Percentiles rank a stretch among this genome's conserved stretches.
phyloP scores from a whole-genome alignment of 1,140 invertebrate species.

The Camponotus pennsylvanicus region DNA sequence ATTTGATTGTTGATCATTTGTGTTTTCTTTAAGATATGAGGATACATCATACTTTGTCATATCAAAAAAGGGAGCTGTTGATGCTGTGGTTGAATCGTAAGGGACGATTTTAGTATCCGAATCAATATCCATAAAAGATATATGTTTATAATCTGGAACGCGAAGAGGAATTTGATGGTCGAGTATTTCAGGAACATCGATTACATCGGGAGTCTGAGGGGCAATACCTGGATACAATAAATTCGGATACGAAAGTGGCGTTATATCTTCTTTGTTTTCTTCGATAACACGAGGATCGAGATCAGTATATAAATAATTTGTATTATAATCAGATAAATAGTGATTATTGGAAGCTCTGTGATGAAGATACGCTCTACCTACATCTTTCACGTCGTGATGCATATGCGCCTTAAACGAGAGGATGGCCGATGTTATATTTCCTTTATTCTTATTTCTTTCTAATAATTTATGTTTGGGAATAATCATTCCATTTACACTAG shows the following conservation, averaged over 20 bases:
- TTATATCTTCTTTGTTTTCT: background rate
- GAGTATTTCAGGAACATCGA: background rate
- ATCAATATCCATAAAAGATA: background rate
- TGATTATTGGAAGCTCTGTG: background rate
- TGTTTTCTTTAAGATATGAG: background rate
- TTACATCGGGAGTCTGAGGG: background rate
- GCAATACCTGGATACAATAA: background rate
- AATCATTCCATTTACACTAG: background rate
- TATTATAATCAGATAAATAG: background rate
- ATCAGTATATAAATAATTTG: background rate
- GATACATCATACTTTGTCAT: background rate
- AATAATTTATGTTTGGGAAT: background rate
- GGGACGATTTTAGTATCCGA: background rate
- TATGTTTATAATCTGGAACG: background rate
- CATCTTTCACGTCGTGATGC: constrained; percentile 25
- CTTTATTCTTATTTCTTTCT: background rate
- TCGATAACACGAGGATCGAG: background rate
- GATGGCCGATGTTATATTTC: background rate
- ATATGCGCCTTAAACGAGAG: constrained; percentile 18
- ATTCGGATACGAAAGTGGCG: background rate
- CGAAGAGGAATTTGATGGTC: background rate
- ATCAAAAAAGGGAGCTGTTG: background rate
- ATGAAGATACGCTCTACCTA: constrained; percentile 14
- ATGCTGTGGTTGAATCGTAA: background rate
- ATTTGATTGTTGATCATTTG: background rate